Evolutionary conservation across 2,888 invertebrate genomes (phyloP).

Genomic region (Cephonodes hylas): DNA sequence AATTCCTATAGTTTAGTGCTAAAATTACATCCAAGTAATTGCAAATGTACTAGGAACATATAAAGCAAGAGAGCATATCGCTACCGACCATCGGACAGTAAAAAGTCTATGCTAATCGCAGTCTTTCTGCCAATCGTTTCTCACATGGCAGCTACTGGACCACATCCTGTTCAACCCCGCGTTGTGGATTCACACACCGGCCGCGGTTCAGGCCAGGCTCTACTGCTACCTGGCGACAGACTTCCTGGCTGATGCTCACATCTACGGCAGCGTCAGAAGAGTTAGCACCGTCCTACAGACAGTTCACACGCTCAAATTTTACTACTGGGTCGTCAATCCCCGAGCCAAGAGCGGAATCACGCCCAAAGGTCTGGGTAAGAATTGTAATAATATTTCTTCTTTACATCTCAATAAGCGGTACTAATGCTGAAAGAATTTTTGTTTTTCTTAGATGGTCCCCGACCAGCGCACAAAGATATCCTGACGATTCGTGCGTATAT

Average conservation of each 20-base stretch:
- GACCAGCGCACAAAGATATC: slow-evolving; percentile 97
- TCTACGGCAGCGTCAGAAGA: slow-evolving; percentile 97
- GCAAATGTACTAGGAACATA: slow-evolving; percentile 22
- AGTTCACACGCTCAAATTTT: slow-evolving; percentile 98
- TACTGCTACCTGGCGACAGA: slow-evolving; percentile 99
- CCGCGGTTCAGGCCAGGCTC: slow-evolving; percentile 95
- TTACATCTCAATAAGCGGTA: neutral
- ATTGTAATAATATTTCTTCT: slow-evolving; percentile 10
- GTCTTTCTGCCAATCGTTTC: slow-evolving; percentile 94
- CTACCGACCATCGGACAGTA: slow-evolving; percentile 77
- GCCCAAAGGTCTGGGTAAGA: slow-evolving; percentile 96
- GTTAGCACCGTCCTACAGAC: slow-evolving; percentile 99
- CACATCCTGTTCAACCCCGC: slow-evolving; percentile 99
- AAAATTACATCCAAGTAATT: neutral
- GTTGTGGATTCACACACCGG: slow-evolving; percentile 98
- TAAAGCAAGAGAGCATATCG: slow-evolving; percentile 69
- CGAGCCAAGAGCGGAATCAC: slow-evolving; percentile 96
- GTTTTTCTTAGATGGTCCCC: slow-evolving; percentile 89
- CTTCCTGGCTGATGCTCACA: slow-evolving; percentile 98
- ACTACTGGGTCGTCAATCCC: slow-evolving; percentile 99
- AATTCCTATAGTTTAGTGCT: neutral
- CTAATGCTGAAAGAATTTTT: neutral
- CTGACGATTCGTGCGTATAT: slow-evolving; percentile 97
- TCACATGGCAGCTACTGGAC: slow-evolving; percentile 98
- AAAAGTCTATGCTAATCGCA: slow-evolving; percentile 84